These are phyloP conservation scores for Aphelinus atriplicis DNA, from an alignment of 1,140 invertebrate species.

Conservation along the genomic window DNA sequence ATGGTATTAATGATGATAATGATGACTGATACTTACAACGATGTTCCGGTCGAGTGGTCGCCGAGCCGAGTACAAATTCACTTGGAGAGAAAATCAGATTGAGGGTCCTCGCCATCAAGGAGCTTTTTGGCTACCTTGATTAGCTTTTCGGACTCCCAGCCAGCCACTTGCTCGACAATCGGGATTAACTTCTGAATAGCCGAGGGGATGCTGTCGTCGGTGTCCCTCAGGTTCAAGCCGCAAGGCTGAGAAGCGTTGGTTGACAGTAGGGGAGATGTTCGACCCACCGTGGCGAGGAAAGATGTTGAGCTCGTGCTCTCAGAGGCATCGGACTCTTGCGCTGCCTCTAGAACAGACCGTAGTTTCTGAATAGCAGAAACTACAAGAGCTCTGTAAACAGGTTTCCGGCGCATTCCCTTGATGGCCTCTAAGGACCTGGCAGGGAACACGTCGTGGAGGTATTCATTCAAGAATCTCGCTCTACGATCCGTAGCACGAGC, in stretches of 20 bases:
- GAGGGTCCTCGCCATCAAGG: neutral
- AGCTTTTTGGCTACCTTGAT: neutral
- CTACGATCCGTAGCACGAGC: neutral
- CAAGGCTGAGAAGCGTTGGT: neutral
- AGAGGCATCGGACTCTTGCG: neutral
- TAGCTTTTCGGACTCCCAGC: neutral
- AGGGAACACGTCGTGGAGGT: conserved; percentile 10
- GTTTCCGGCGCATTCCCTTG: neutral
- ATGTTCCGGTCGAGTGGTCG: no score
- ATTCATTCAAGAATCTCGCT: conserved; percentile 24
- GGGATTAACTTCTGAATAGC: neutral
- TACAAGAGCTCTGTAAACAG: neutral
- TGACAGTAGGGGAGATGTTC: neutral
- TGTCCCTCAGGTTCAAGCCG: neutral
- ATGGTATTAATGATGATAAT: no score
- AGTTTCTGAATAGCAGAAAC: neutral
- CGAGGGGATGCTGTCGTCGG: neutral
- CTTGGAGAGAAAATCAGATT: neutral
- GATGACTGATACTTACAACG: no score
- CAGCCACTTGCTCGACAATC: neutral
- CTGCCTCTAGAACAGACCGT: neutral
- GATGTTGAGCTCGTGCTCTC: neutral
- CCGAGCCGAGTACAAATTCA: no score
- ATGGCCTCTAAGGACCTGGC: neutral
- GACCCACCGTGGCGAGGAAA: neutral